phyloP scores from a whole-genome alignment of 2,797 vertebrate genomes.

The Paedocypris micromegethes region DNA sequence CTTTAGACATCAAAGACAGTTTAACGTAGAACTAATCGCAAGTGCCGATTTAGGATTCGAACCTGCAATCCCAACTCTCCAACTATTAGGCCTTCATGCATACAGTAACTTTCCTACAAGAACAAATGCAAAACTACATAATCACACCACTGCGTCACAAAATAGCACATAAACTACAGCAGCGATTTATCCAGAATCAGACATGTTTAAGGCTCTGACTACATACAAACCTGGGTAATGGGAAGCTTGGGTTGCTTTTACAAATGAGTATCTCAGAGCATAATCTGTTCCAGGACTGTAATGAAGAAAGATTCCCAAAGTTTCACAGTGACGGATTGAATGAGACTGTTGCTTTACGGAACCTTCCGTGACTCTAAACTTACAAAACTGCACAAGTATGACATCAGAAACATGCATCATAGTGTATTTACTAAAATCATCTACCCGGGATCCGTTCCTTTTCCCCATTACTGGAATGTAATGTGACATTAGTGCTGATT shows the following conservation, averaged over 20 bases:
- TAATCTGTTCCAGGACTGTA: conserved; percentile 71
- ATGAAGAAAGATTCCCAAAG: conserved; percentile 71
- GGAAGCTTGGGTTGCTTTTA: conserved; percentile 57
- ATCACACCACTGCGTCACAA: conserved; percentile 15
- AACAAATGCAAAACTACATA: conserved; percentile 34
- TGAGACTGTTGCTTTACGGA: conserved; percentile 69
- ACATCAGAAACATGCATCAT: conserved; percentile 53
- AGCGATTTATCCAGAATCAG: too few relatives aligned
- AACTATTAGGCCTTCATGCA: too few relatives aligned
- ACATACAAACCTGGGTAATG: too few relatives aligned
- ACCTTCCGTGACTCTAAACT: conserved; percentile 72
- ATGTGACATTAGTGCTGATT: conserved; percentile 64
- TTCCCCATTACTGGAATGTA: conserved; percentile 61
- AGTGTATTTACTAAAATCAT: conserved; percentile 61
- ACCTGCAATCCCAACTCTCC: too few relatives aligned
- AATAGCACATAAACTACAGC: conserved; percentile 28
- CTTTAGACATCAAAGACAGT: too few relatives aligned
- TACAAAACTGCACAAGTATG: conserved; percentile 68
- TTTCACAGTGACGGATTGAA: conserved; percentile 61
- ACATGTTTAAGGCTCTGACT: too few relatives aligned
- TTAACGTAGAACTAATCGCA: too few relatives aligned
- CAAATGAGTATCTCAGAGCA: conserved; percentile 69
- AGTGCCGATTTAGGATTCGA: too few relatives aligned
- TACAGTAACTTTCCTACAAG: neutral
- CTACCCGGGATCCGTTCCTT: conserved; percentile 60